Evolutionary conservation across 2,888 invertebrate genomes (phyloP).

Genomic region (Strigamia maritima): DNA sequence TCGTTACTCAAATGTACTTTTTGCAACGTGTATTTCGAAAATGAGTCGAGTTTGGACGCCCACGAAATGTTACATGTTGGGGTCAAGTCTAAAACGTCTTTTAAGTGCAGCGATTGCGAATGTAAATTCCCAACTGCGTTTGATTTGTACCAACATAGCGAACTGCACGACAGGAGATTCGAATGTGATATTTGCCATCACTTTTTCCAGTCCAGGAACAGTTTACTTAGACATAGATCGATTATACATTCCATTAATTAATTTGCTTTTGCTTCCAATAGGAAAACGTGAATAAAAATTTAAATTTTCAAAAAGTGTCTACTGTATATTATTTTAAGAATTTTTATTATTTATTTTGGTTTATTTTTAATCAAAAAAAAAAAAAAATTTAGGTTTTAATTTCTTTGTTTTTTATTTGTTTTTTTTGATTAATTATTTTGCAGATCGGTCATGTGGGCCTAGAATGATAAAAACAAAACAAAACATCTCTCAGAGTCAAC

Average conservation of each 20-base stretch:
- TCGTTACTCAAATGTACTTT: background rate
- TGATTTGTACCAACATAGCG: background rate
- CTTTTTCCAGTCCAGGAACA: background rate
- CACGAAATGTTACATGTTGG: background rate
- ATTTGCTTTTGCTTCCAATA: no score
- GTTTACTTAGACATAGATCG: background rate
- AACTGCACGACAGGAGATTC: background rate
- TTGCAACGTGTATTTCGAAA: background rate
- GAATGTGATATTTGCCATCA: background rate
- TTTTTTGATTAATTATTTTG: conserved; percentile 10
- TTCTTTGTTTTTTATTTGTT: background rate
- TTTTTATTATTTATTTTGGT: background rate
- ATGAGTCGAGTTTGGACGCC: background rate
- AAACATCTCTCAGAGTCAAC: background rate
- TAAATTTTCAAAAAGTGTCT: background rate
- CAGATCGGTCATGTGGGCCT: background rate
- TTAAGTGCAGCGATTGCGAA: background rate
- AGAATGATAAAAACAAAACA: background rate
- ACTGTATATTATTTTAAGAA: background rate
- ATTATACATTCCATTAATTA: background rate
- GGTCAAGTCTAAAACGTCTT: background rate
- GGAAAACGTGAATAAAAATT: background rate
- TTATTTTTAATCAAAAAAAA: background rate
- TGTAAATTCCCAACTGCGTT: background rate
- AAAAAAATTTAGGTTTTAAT: background rate